Conservation (phyloP, 2,888 invertebrate genomes). For the Rotaria macrura region DNA sequence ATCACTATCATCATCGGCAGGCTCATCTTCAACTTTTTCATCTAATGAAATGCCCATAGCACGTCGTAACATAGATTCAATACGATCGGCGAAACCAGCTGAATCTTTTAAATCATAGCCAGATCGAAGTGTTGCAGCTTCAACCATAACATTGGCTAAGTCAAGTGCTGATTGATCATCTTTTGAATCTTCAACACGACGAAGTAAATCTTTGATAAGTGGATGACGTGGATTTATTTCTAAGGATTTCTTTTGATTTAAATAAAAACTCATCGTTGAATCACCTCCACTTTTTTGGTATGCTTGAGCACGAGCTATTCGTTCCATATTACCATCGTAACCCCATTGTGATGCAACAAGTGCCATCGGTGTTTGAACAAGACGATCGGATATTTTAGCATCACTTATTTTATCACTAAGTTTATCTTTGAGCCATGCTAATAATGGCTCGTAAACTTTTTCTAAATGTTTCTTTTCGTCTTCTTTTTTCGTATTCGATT, state of each 20-base stretch:
- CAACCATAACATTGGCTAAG: slow-evolving; percentile 69
- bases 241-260: slow-evolving; percentile 68
- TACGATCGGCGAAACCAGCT: slow-evolving; percentile 72
- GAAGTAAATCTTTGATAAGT: slow-evolving; percentile 75
- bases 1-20: neutral
- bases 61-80: slow-evolving; percentile 71
- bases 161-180: slow-evolving; percentile 67
- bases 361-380: slow-evolving; percentile 84
- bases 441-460: slow-evolving; percentile 72
- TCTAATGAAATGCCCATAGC: slow-evolving; percentile 48
- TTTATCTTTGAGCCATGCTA: slow-evolving; percentile 75
- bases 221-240: slow-evolving; percentile 97
- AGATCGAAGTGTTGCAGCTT: slow-evolving; percentile 71
- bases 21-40: slow-evolving; percentile 44
- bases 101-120: slow-evolving; percentile 71
- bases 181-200: slow-evolving; percentile 64
- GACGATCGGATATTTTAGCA: slow-evolving; percentile 72
- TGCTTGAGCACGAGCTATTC: slow-evolving; percentile 75
- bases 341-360: slow-evolving; percentile 90
- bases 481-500: slow-evolving; percentile 62
- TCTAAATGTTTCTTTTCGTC: slow-evolving; percentile 59
- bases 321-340: slow-evolving; percentile 99
- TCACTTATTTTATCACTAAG: slow-evolving; percentile 68
- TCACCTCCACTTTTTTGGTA: slow-evolving; percentile 89
- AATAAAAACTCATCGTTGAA: slow-evolving; percentile 44